Evolutionary conservation across 2,888 invertebrate species (phyloP), one percentile per base, ranked within the genome.

Genomic region (Limenitis camilla): DNA sequence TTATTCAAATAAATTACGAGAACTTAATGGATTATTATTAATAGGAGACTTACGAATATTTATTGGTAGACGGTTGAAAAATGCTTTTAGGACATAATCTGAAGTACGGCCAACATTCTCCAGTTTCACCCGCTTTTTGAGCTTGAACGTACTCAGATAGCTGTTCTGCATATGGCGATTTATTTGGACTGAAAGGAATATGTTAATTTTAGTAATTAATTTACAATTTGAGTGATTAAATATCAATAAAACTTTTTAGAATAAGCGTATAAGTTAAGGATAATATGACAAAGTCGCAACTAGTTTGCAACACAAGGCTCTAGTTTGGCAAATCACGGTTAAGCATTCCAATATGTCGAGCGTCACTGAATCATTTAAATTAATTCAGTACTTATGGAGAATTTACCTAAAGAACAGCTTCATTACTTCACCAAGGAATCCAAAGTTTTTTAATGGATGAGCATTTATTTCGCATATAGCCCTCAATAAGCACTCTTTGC

Each of bases 381-480:
- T 39, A 19, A 11, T 39, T 11, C 10, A 41, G 2, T 29, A 42
- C 42, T n/a, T 10, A 6, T 30, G 4, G 30, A 30, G 0, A 30
- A 33, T 33, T 46, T 75, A 95, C 95, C 94, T 93, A 66, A 96
- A 90, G 73, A 96, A 95, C 5, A 96, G 75, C 70, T 94, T 94
- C 61, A 94, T 87, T 67, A 95, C 90, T 87, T 96, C 96, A 0
- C 96, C 96, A 40, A 95, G 75, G 45, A 96, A 89, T 5, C 96
- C 96, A 64, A 93, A 94, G 65, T 93, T 93, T 44, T 89, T 89
- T 56, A 95, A 77, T 0, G 93, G 92, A 68, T 93, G 91, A 0
- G 96, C 93, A 67, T 96, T 95, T 39, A 95, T 92, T 78, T 96
- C 96, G 67, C 96, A 96, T 56, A 96, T 95, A 1, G 95, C 94